Evolutionary conservation across 1,140 invertebrate species (phyloP), one percentile per base, ranked within the genome.

Genomic region (Drosophila oshimai): DNA sequence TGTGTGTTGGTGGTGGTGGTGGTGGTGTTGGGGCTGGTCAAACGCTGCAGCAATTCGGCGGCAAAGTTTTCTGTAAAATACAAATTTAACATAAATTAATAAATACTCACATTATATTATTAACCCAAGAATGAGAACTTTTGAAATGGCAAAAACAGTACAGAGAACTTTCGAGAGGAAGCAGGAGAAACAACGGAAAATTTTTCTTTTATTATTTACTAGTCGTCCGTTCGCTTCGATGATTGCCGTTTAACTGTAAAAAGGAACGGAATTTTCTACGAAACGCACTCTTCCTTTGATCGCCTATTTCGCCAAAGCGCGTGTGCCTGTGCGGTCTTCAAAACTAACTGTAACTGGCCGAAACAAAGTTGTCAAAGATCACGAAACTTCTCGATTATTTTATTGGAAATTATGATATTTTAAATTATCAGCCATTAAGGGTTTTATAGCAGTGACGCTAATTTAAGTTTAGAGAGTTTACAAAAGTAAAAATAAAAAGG

Each of bases 41-140:
- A 41, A 34, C 81, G 81, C 77, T 81, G 81, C 58, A 81, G 60
- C 39, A 86, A 45, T 61, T 81, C 81, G 64, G 76, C 62, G 34
- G 33, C 53, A 29, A 45, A 53, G 53, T 69, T 86, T 64, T 87
- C 81, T 87, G 77, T 39, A 87, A 87, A 31, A 57, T 20, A 31
- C 26, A 51, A 33, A 15, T n/a, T n/a, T n/a, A 45, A 5, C 39
- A 29, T 31, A 45, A 53, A 61, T 49, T 42, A 47, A n/a, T 45
- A 10, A 20, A 45, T 71, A 50, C 15, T 46, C 29, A 39, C 33
- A 64, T n/a, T n/a, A n/a, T n/a, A n/a, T n/a, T n/a, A n/a, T n/a
- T 28, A 15, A 45, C 13, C 15, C 26, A 13, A 9, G 3, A 3
- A 9, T 9, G 44, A 18, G 17, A n/a, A n/a, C n/a, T n/a, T n/a